Evolutionary conservation across 2,888 invertebrate species (phyloP).

Genomic region (Lochmaea crataegi): DNA sequence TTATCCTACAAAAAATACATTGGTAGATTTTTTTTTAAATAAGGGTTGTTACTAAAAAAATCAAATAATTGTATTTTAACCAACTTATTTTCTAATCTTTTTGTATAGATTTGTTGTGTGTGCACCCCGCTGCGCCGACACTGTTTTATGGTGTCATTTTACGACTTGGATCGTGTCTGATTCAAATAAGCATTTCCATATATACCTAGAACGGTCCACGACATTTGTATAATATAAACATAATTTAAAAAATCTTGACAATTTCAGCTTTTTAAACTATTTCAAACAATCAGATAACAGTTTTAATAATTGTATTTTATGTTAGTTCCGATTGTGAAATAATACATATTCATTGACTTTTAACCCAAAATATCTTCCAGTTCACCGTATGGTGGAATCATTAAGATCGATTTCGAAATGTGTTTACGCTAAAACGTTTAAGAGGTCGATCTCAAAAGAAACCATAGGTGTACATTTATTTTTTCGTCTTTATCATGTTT

Average conservation of each 20-base stretch:
- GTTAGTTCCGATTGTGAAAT: slow-evolving; percentile 32
- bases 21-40: too few species aligned
- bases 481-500: background rate
- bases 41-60: too few species aligned
- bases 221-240: slow-evolving; percentile 28
- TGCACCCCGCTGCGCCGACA: background rate
- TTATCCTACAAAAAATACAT: too few species aligned
- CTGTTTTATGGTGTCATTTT: slow-evolving; percentile 17
- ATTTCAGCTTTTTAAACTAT: slow-evolving; percentile 26
- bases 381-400: slow-evolving; percentile 23
- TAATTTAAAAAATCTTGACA: slow-evolving; percentile 27
- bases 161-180: slow-evolving; percentile 20
- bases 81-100: too few species aligned
- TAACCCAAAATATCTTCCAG: slow-evolving; percentile 27
- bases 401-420: slow-evolving; percentile 17
- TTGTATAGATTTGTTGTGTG: too few species aligned
- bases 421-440: background rate
- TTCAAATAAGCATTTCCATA: slow-evolving; percentile 20
- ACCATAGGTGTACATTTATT: background rate
- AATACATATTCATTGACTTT: slow-evolving; percentile 41
- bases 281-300: slow-evolving; percentile 32
- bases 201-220: slow-evolving; percentile 1
- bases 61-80: too few species aligned
- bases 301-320: slow-evolving; percentile 31
- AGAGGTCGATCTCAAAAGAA: background rate